Evolutionary conservation across 2,113 vertebrate genomes (phyloP).

Genomic region (Coracopsis vasa): DNA sequence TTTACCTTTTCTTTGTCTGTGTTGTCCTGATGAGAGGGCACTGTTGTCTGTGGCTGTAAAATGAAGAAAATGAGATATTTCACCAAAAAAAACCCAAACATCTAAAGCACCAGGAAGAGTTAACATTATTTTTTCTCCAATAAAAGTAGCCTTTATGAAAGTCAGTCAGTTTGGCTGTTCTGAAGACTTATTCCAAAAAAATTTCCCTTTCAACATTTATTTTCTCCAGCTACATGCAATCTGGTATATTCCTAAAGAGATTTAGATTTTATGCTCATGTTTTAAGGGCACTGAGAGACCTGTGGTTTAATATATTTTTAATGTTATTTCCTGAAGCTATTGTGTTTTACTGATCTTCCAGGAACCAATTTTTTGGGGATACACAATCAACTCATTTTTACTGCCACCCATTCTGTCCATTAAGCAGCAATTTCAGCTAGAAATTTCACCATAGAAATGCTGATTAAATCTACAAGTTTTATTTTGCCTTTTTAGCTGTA

Average conservation of each 20-base stretch:
- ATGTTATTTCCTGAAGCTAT: slow-evolving; percentile 28
- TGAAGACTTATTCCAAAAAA: neutral
- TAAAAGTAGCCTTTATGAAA: neutral
- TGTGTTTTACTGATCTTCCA: slow-evolving; percentile 23
- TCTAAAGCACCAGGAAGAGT: neutral
- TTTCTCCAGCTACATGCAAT: neutral
- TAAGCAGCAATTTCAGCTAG: slow-evolving; percentile 36
- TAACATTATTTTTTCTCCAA: neutral
- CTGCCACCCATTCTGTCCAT: neutral
- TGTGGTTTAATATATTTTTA: neutral
- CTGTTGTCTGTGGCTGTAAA: neutral
- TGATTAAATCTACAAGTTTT: slow-evolving; percentile 19
- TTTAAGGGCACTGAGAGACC: neutral
- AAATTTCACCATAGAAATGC: slow-evolving; percentile 20
- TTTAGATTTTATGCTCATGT: slow-evolving; percentile 1
- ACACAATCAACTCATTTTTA: neutral
- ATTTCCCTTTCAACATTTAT: neutral
- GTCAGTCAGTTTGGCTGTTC: neutral
- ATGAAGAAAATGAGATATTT: neutral
- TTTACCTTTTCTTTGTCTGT: neutral
- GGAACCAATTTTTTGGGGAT: slow-evolving; percentile 3
- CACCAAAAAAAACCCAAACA: accelerated
- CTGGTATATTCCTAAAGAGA: neutral
- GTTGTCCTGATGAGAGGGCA: neutral
- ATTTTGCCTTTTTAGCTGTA: neutral